Evolutionary conservation across 2,888 invertebrate species (phyloP).

Genomic region (Gastracanthus pulcherrimus): DNA sequence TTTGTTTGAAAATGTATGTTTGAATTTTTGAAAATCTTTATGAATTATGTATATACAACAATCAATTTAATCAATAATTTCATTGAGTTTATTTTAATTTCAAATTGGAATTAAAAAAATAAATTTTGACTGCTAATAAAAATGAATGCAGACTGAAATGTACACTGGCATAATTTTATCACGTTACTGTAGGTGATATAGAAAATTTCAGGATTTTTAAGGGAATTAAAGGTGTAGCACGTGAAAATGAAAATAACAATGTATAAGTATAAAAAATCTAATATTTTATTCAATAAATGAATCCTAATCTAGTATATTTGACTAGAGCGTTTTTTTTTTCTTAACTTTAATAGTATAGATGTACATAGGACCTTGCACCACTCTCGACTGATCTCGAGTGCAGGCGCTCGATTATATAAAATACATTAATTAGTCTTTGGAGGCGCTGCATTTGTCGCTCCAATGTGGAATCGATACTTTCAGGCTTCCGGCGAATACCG

Average conservation of each 20-base stretch:
- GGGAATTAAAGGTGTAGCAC: background rate
- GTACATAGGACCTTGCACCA: conserved; percentile 32
- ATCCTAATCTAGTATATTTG: conserved; percentile 56
- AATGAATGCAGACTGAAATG: too few relatives aligned
- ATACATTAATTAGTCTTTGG: conserved; percentile 74
- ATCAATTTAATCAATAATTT: too few relatives aligned
- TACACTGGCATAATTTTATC: background rate
- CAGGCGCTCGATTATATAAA: conserved; percentile 41
- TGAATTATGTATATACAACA: too few relatives aligned
- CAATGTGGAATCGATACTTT: conserved; percentile 68
- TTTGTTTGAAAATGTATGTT: too few relatives aligned
- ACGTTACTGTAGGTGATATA: background rate
- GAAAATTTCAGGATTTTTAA: background rate
- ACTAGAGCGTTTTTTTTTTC: conserved; percentile 49
- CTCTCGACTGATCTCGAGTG: background rate
- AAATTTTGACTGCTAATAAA: too few relatives aligned
- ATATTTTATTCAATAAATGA: conserved; percentile 45
- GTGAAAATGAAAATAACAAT: conserved; percentile 27
- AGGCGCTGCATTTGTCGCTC: conserved; percentile 75
- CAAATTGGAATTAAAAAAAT: too few relatives aligned
- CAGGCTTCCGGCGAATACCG: conserved; percentile 71
- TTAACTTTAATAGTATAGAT: conserved; percentile 46
- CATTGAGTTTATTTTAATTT: too few relatives aligned
- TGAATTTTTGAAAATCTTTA: too few relatives aligned
- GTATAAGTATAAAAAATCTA: conserved; percentile 40